Base-by-base conservation (phyloP, 2,113 vertebrate species). In the Menidia beryllina region DNA sequence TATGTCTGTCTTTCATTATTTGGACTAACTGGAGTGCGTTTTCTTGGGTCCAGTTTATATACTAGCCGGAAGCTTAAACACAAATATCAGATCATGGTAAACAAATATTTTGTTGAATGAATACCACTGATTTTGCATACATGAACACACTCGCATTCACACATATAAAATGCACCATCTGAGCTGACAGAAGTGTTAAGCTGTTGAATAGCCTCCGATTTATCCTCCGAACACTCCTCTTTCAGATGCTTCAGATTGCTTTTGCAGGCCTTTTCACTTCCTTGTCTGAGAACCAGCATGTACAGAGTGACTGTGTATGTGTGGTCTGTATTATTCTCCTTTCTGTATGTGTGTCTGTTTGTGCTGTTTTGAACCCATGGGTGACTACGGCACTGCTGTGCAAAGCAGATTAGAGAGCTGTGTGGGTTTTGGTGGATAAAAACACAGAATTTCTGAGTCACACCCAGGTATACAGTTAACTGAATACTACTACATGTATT, bases 331-430 rank as follows among this genome's bases (percentile, higher is more conserved):
- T 79, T 65, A 59, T 56, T 61, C 36, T 10, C 9, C 17, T 57
- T 24, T 54, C 6, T 66, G 3, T 63, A 4, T 70, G 24, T 76
- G 81, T 67, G 36, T 61, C 23, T 52, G n/a, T 36, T 61, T 70
- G 53, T 75, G 63, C 59, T 69, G 64, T 79, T 73, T 57, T 84
- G 61, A 55, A 49, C 71, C 60, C 50, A 50, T 49, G 79, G 56
- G 77, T 83, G 74, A 59, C 39, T 79, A 61, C 55, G 25, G 38
- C 61, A 69, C 71, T 70, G 75, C 72, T 84, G 74, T 63, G 36
- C 62, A 47, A 59, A 72, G 66, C 81, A 83, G 87, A 88, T 89
- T 86, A 86, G 68, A 77, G 71, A 81, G 63, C 69, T 60, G 61
- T 64, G 48, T 57, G 61, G 12, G 43, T 71, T 68, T 74, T 52